phyloP scores from a whole-genome alignment of 2,113 vertebrate genomes.

The Madoqua kirkii region DNA sequence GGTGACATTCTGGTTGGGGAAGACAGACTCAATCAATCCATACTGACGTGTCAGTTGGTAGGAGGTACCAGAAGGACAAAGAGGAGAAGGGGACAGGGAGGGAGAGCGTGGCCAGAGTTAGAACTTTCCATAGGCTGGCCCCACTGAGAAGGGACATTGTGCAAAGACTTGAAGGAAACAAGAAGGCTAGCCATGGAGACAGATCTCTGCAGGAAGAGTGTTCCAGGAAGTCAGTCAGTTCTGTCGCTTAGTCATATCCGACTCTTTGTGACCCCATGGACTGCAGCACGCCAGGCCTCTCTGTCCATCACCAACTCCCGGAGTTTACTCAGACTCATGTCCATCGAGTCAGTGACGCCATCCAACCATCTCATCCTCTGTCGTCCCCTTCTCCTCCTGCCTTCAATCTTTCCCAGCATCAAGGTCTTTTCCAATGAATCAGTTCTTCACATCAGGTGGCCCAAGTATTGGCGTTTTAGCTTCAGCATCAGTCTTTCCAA shows the following conservation, averaged over 20 bases:
- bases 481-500: neutral
- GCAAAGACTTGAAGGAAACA: neutral
- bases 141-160: too few relatives aligned
- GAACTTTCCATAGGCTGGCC: neutral
- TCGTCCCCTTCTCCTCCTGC: neutral
- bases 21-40: neutral
- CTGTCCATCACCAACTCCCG: neutral
- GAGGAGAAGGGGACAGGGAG: neutral
- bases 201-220: neutral
- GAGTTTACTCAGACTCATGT: neutral
- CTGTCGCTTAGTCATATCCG: accelerated
- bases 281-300: neutral
- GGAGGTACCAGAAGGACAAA: neutral
- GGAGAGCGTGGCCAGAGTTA: neutral
- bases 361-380: neutral
- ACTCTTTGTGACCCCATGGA: neutral
- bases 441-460: neutral
- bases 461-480: neutral
- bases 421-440: neutral
- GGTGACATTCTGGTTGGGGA: neutral
- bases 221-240: neutral
- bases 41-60: accelerated
- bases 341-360: neutral
- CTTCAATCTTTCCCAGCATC: neutral
- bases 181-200: neutral